Conservation (phyloP, 64 coral and sea anemone genomes). For the Catalaphyllia jardinei region DNA sequence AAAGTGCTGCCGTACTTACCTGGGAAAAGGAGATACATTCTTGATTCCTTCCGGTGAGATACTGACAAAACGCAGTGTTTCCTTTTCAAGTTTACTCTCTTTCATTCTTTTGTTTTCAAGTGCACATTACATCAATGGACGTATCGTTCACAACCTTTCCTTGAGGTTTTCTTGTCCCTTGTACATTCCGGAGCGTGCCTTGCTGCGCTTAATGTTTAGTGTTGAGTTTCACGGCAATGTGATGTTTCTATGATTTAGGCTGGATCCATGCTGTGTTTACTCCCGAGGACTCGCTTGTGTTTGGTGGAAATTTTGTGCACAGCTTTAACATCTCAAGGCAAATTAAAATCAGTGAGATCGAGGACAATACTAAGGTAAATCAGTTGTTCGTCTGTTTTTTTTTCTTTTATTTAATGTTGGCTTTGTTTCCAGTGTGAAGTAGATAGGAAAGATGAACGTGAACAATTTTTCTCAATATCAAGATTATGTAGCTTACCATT, state of each 20-base stretch:
- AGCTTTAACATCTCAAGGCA: slow-evolving; percentile 85
- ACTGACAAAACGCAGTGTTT: too few relatives aligned
- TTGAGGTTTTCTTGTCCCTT: background rate
- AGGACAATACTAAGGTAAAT: slow-evolving; percentile 91
- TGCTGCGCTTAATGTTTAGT: background rate
- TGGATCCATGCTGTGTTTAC: slow-evolving; percentile 98
- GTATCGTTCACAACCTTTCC: background rate
- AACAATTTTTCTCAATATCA: too few relatives aligned
- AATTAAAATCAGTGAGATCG: slow-evolving; percentile 93
- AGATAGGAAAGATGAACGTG: too few relatives aligned
- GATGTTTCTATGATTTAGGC: slow-evolving; percentile 30
- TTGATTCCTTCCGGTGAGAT: slow-evolving; percentile 92
- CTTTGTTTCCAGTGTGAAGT: too few relatives aligned
- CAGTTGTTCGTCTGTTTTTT: background rate
- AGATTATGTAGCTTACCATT: too few relatives aligned
- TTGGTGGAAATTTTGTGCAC: slow-evolving; percentile 97
- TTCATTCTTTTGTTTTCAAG: background rate
- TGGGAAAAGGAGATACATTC: slow-evolving; percentile 86
- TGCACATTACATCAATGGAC: too few relatives aligned
- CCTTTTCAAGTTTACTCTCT: background rate
- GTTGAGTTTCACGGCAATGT: background rate
- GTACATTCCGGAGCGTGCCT: background rate
- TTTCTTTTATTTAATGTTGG: too few relatives aligned
- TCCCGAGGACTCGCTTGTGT: slow-evolving; percentile 86
- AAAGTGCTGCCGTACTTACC: slow-evolving; percentile 70